Conservation (phyloP, 2,888 invertebrate genomes). For the Drosophila diplacantha region DNA sequence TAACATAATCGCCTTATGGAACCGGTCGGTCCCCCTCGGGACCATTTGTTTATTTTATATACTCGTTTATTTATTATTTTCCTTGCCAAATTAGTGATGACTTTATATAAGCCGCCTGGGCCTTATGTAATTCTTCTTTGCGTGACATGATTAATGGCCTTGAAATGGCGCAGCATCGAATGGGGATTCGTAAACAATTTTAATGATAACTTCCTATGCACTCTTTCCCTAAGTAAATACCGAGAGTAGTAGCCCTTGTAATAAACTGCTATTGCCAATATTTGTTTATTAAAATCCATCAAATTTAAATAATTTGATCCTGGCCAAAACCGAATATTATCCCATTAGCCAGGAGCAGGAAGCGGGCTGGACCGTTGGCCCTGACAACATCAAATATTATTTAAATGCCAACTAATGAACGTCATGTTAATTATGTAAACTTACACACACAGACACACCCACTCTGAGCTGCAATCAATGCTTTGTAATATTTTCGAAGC, state of each 20-base stretch:
- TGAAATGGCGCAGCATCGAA: constrained; percentile 23
- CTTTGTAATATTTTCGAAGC: constrained; percentile 40
- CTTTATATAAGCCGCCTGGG: constrained; percentile 19
- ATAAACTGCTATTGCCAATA: constrained; percentile 48
- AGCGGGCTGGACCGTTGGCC: constrained; percentile 1
- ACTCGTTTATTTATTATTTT: constrained; percentile 11
- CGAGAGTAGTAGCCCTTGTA: constrained; percentile 15
- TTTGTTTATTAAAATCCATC: constrained; percentile 54
- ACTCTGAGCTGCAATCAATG: constrained; percentile 15
- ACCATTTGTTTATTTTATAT: constrained; percentile 12
- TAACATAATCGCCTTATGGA: constrained; percentile 30
- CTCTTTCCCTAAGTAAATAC: constrained; percentile 12
- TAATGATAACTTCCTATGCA: too few relatives aligned
- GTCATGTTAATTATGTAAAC: constrained; percentile 60
- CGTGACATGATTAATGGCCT: constrained; percentile 11
- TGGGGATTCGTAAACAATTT: neutral
- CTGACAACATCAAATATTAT: constrained; percentile 27
- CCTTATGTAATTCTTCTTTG: constrained; percentile 20
- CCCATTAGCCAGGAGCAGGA: constrained; percentile 19
- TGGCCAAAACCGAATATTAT: constrained; percentile 27
- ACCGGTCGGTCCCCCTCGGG: constrained; percentile 21
- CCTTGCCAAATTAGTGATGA: constrained; percentile 16
- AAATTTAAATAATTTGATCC: constrained; percentile 50
- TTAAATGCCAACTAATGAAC: constrained; percentile 50
- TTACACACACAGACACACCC: constrained; percentile 10